Evolutionary conservation across 2,113 vertebrate genomes (phyloP).

Genomic region (Triplophysa siluroides): DNA sequence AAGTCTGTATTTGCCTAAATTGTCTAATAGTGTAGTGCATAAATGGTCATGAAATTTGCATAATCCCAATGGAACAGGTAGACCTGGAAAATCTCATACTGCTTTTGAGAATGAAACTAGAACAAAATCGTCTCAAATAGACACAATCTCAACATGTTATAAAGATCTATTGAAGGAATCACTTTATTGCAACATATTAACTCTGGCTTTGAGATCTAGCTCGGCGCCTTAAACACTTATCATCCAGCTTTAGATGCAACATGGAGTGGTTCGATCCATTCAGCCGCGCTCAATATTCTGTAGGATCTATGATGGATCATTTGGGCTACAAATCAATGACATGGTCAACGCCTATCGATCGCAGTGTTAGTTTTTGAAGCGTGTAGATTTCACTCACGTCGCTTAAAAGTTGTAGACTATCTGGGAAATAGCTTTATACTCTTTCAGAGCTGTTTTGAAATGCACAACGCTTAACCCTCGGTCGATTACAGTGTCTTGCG

Average conservation of each 20-base stretch:
- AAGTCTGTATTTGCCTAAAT: too few species aligned
- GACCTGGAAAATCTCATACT: not conserved
- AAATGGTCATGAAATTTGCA: not conserved
- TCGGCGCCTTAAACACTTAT: slow-evolving; percentile 4
- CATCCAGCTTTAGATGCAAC: slow-evolving; percentile 11
- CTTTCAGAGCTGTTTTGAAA: not conserved
- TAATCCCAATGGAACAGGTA: not conserved
- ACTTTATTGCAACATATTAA: not conserved
- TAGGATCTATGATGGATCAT: slow-evolving; percentile 44
- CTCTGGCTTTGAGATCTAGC: not conserved
- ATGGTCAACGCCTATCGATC: slow-evolving; percentile 37
- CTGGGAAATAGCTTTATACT: slow-evolving; percentile 15
- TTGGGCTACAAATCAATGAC: slow-evolving; percentile 38
- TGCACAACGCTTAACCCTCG: not conserved
- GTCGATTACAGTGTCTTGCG: too few species aligned
- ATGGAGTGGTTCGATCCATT: slow-evolving; percentile 27
- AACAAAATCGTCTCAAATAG: not conserved
- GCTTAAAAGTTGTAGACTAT: not conserved
- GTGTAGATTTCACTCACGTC: slow-evolving; percentile 11
- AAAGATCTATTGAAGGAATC: not conserved
- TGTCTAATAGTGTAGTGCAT: not conserved
- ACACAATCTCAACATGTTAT: not conserved
- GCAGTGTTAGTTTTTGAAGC: not conserved
- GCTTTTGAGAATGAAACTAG: not conserved
- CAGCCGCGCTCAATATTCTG: slow-evolving; percentile 35